These are phyloP conservation scores for Tragulus kanchil DNA, from an alignment of 2,113 vertebrate genomes.

Conservation along the genomic window DNA sequence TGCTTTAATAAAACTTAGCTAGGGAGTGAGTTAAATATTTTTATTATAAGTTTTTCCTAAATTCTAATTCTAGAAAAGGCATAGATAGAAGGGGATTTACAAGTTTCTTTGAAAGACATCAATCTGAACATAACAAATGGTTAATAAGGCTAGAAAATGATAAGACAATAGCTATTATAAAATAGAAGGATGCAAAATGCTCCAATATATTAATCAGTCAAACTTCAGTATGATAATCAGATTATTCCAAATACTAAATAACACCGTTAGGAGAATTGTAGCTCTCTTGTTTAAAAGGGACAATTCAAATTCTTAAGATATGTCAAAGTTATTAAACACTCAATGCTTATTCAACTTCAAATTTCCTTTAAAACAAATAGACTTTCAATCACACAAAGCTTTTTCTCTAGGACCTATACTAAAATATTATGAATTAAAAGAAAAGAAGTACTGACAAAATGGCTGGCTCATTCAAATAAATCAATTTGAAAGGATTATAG, in stretches of 20 bases:
- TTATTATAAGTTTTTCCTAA: constrained; percentile 4
- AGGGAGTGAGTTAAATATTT: constrained; percentile 7
- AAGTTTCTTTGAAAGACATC: constrained; percentile 25
- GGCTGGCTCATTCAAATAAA: constrained; percentile 57
- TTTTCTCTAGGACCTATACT: constrained; percentile 36
- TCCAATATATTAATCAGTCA: constrained; percentile 7
- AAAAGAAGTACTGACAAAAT: constrained; percentile 63
- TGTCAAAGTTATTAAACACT: not conserved
- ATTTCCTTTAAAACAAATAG: constrained; percentile 57
- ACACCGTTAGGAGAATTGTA: not conserved
- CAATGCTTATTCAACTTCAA: not conserved
- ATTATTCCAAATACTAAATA: not conserved
- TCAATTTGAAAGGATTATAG: constrained; percentile 54
- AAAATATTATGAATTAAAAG: constrained; percentile 56
- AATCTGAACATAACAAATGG: not conserved
- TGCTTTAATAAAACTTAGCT: constrained; percentile 7
- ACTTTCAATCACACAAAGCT: constrained; percentile 23
- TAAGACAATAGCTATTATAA: not conserved
- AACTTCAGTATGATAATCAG: not conserved
- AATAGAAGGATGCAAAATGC: not conserved
- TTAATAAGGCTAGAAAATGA: not conserved
- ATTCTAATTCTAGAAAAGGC: constrained; percentile 12
- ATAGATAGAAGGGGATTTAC: not conserved
- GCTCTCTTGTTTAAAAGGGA: not conserved
- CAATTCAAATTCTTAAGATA: not conserved